Percentiles rank a stretch among this genome's conserved stretches.
phyloP scores from a whole-genome alignment of 2,797 vertebrate genomes.

The Syngnathus acus region DNA sequence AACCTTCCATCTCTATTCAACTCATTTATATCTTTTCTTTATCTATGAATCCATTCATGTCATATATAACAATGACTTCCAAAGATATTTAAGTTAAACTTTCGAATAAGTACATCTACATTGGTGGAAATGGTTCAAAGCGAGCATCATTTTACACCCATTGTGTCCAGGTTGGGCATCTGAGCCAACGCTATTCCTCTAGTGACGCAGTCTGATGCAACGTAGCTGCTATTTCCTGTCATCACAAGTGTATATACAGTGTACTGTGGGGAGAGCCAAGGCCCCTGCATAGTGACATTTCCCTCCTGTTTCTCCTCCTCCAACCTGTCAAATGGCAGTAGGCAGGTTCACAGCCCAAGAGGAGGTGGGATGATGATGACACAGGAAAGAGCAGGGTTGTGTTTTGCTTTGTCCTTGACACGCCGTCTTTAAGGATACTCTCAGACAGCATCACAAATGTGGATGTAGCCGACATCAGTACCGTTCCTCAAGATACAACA shows the following conservation, averaged over 20 bases:
- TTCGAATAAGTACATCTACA: neutral
- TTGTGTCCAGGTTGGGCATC: neutral
- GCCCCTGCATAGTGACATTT: slow-evolving; percentile 41
- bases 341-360: slow-evolving; percentile 55
- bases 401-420: slow-evolving; percentile 66
- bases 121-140: neutral
- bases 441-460: slow-evolving; percentile 24
- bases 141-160: neutral
- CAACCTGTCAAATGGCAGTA: slow-evolving; percentile 49
- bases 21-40: neutral
- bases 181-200: slow-evolving; percentile 19
- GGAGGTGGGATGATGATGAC: slow-evolving; percentile 52
- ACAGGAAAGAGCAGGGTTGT: slow-evolving; percentile 59
- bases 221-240: slow-evolving; percentile 50
- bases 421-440: slow-evolving; percentile 54
- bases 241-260: slow-evolving; percentile 27
- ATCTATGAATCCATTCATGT: neutral
- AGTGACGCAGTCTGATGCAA: slow-evolving; percentile 44
- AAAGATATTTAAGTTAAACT: neutral
- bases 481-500: slow-evolving; percentile 5
- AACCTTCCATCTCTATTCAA: neutral
- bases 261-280: slow-evolving; percentile 29
- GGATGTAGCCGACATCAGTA: slow-evolving; percentile 6
- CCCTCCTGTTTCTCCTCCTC: slow-evolving; percentile 30
- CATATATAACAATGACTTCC: neutral